Evolutionary conservation across 2,113 vertebrate species (phyloP), one percentile per base, ranked within the genome.

Genomic region (Caretta caretta): DNA sequence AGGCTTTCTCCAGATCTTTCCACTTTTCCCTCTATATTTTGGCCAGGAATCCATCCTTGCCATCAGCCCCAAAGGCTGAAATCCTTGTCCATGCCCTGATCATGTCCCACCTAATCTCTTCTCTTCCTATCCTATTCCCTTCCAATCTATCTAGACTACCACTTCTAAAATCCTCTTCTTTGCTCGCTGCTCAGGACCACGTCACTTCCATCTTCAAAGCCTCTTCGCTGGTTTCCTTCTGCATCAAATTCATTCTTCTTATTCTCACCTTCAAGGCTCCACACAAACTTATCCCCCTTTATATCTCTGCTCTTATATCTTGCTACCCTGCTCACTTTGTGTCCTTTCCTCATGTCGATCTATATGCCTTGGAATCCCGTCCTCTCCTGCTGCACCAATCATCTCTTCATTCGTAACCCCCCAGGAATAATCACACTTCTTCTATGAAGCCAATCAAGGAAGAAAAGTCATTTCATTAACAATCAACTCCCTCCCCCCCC

Each of bases 41-140:
- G 96, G 93, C 94, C 96, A 97, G 90, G 93, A 93, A 24, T 80
- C 35, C 93, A 94, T 72, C 78, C 59, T 90, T 93, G 80, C 97
- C 96, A 96, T 96, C 93, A 97, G 97, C 85, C 90, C 89, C 22
- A 22, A 38, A 38, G 35, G 35, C 65, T 72, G 19, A 38, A 72
- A 72, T 72, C 35, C 19, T 38, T 72, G 65, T 22, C 35, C 35
- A 38, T 72, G 8, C 8, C 25, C 10, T 27, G 56, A 53, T 53
- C 53, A 53, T 31, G 27, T 29, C 57, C 57, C 13, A 12, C 62
- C 16, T 69, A n/a, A 35, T 69, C 62, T n/a, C 17, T 9, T 8
- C 8, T 5, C 17, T 69, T 35, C 62, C 62, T 65, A n/a, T n/a
- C 35, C 62, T 69, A 9, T 69, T n/a, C 62, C 62, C 17, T 69